Conservation (phyloP, 2,888 invertebrate genomes). For the Protodeltote pygarga region DNA sequence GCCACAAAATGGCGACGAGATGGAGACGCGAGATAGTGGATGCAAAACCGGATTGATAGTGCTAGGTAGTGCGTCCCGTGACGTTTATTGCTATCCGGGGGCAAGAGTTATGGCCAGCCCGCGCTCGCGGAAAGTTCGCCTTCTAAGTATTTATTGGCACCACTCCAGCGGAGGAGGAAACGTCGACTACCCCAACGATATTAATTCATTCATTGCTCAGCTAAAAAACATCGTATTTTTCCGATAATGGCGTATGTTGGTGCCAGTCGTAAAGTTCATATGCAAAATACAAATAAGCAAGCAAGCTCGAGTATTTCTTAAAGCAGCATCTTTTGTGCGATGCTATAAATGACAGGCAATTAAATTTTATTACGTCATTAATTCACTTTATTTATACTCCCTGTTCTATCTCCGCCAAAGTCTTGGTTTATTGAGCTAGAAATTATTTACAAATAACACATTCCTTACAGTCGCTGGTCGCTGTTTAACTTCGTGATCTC, state of each 20-base stretch:
- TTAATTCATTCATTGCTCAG: slow-evolving; percentile 78
- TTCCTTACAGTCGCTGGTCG: slow-evolving; percentile 7
- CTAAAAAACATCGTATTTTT: slow-evolving; percentile 81
- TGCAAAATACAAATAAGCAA: slow-evolving; percentile 34
- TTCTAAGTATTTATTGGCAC: slow-evolving; percentile 79
- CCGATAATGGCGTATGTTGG: slow-evolving; percentile 69
- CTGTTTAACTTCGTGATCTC: slow-evolving; percentile 36
- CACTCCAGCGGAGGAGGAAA: slow-evolving; percentile 73
- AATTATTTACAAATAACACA: slow-evolving; percentile 24
- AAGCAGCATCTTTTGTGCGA: slow-evolving; percentile 10
- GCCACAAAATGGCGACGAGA: slow-evolving; percentile 59
- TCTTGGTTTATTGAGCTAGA: slow-evolving; percentile 22
- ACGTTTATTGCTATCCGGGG: slow-evolving; percentile 77
- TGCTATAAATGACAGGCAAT: slow-evolving; percentile 29
- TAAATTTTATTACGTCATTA: slow-evolving; percentile 36
- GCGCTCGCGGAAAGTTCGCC: slow-evolving; percentile 71
- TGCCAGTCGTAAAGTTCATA: slow-evolving; percentile 57
- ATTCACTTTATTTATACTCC: slow-evolving; percentile 22
- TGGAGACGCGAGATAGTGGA: slow-evolving; percentile 78
- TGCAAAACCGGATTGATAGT: slow-evolving; percentile 81
- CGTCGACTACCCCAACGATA: slow-evolving; percentile 56
- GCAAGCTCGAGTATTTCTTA: slow-evolving; percentile 26
- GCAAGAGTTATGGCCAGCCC: slow-evolving; percentile 69
- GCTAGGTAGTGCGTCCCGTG: slow-evolving; percentile 71
- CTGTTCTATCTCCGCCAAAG: slow-evolving; percentile 20